These are phyloP conservation scores for Parnassius mnemosyne DNA, from an alignment of 2,888 invertebrate species.

Conservation along the genomic window DNA sequence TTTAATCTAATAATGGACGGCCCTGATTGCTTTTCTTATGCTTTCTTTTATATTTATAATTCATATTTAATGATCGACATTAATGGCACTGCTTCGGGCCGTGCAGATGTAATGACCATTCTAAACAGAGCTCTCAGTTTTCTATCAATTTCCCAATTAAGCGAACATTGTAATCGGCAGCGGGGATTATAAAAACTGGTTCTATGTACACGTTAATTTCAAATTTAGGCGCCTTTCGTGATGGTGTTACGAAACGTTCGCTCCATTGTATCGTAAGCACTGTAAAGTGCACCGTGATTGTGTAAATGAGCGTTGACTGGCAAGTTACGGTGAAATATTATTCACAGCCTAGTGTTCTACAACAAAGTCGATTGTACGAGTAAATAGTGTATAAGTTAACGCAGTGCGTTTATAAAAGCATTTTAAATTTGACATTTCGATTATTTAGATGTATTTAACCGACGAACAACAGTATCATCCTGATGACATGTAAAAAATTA, in stretches of 20 bases:
- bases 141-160: slow-evolving; percentile 29
- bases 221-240: slow-evolving; percentile 75
- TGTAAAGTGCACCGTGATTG: slow-evolving; percentile 67
- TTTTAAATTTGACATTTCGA: no score
- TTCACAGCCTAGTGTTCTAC: slow-evolving; percentile 26
- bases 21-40: slow-evolving; percentile 73
- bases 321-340: slow-evolving; percentile 37
- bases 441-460: no score
- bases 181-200: slow-evolving; percentile 46
- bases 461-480: no score
- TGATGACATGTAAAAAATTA: no score
- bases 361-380: slow-evolving; percentile 21
- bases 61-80: slow-evolving; percentile 79
- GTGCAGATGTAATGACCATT: slow-evolving; percentile 44
- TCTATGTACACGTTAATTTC: slow-evolving; percentile 72
- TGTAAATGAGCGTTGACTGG: slow-evolving; percentile 59
- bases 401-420: no score
- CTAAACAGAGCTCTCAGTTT: slow-evolving; percentile 45
- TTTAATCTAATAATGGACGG: slow-evolving; percentile 73
- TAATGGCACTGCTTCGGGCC: slow-evolving; percentile 73
- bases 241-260: slow-evolving; percentile 64
- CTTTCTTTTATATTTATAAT: slow-evolving; percentile 79
- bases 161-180: slow-evolving; percentile 8
- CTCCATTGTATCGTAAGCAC: slow-evolving; percentile 62
- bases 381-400: slow-evolving; percentile 2